Conservation (phyloP, 2,888 invertebrate genomes). For the Marasmarcha lunaedactyla region DNA sequence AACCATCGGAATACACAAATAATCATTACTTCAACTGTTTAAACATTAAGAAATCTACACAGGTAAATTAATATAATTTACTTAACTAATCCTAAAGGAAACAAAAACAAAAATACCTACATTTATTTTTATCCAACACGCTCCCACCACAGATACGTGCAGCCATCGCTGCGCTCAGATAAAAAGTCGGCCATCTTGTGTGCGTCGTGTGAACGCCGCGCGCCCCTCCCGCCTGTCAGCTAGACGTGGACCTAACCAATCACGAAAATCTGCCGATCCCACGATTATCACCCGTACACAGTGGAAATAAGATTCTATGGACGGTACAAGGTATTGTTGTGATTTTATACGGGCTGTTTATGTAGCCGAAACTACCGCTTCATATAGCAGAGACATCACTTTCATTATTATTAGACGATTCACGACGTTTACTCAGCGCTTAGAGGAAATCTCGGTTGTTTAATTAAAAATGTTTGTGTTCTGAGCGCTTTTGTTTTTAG, state of each 20-base stretch:
- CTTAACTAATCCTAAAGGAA: too few relatives aligned
- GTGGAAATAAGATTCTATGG: constrained; percentile 17
- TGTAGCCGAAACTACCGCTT: constrained; percentile 70
- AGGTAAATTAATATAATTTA: too few relatives aligned
- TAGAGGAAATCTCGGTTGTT: constrained; percentile 53
- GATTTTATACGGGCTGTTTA: constrained; percentile 65
- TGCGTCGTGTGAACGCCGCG: constrained; percentile 49
- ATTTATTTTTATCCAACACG: constrained; percentile 5
- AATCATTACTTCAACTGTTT: too few relatives aligned
- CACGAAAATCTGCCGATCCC: constrained; percentile 3
- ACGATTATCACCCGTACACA: constrained; percentile 23
- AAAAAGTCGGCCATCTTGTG: constrained; percentile 63
- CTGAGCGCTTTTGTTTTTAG: background rate
- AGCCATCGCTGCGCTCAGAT: constrained; percentile 16
- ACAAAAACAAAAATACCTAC: too few relatives aligned
- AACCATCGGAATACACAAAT: too few relatives aligned
- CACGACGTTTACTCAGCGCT: constrained; percentile 63
- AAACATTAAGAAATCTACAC: too few relatives aligned
- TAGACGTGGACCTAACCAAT: background rate
- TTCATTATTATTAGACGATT: constrained; percentile 72
- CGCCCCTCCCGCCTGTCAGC: constrained; percentile 34
- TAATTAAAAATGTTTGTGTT: constrained; percentile 37
- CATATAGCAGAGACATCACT: constrained; percentile 68
- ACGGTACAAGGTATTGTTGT: constrained; percentile 23
- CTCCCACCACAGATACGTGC: constrained; percentile 7